Evolutionary conservation across 2,888 invertebrate species (phyloP), one percentile per base, ranked within the genome.

Genomic region (Odiellus spinosus): DNA sequence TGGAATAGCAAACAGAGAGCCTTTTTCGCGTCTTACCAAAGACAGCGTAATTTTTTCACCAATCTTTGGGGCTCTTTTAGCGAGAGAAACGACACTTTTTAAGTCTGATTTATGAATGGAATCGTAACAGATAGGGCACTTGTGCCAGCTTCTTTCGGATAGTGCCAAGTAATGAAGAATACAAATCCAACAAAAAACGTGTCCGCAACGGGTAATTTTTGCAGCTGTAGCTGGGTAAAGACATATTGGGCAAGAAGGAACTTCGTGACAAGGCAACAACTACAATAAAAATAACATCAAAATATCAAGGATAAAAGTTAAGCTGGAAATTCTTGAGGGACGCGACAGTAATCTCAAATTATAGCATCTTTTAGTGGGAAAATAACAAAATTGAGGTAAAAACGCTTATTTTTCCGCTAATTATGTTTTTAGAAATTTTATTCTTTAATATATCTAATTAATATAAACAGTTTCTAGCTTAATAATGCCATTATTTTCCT

Each of bases 141-240:
- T 82, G 32, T 79, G 72, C 71, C 80, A 82, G 19, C 76, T 70
- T 61, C 82, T 80, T 58, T 93, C 91, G 44, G 82, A 80, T 2
- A 90, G 70, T 1, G 84, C 79, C 38, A 88, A 73, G 63, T 93
- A 93, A 66, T 93, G 93, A 42, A 96, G 73, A 58, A 90, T 77
- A 62, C 95, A 96, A 0, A 90, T 76, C 90, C 88, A 95, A 67
- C 95, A 96, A 66, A 84, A 93, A 52, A 88, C 81, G 64, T 96
- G 95, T 10, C 95, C 93, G 65, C 95, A 96, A 38, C 80, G 76
- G 0, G 90, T 91, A 63, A 91, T 84, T 67, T 91, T 87, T 1
- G 82, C 90, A 45, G 88, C 85, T 45, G 77, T 73, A 3, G 91
- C 90, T 33, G 78, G 70, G 60, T 82, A 81, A 54, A 95, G 72